Evolutionary conservation across 1,140 invertebrate species (phyloP), one percentile per base, ranked within the genome.

Genomic region (Harpegnathos saltator): DNA sequence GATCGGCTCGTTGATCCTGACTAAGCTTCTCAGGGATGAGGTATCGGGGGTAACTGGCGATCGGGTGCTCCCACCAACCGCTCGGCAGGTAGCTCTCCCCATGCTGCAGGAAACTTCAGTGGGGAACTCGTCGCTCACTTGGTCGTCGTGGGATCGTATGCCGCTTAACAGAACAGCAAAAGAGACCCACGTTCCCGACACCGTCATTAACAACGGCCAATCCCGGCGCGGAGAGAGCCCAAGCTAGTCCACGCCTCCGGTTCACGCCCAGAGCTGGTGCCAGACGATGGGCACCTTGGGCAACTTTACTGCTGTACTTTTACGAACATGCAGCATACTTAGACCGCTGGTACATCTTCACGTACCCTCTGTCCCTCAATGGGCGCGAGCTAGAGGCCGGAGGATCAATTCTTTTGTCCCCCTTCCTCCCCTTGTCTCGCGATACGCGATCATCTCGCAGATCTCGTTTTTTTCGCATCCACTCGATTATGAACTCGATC

Each of bases 51-150:
- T 91, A 87, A 91, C 89, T 91, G 89, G 83, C 82, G 77, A 5
- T n/a, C 85, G 56, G 90, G 87, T 90, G 89, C 91, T 86, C 91
- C 91, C 84, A 88, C 81, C 61, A 69, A 7, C 38, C 54, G 29
- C 19, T 24, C 4, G 22, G n/a, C 65, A 71, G 50, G 22, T 78
- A 68, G 74, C 44, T 38, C 52, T 68, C n/a, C 75, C 33, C 29
- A 29, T 68, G 17, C 17, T 15, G 59, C 22, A 58, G 22, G 24
- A 17, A 44, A 44, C 15, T 26, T 73, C 24, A 29, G 58, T n/a
- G 24, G 59, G 44, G 12, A 62, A 75, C n/a, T 5, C 17, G 44
- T 62, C 12, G 38, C n/a, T 24, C 17, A 14, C 12, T 24, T 26
- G 22, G 19, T 12, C 9, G 11, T 12, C 33, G 33, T 77, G 56